phyloP scores from a whole-genome alignment of 2,113 vertebrate species.

The Larimichthys crocea region DNA sequence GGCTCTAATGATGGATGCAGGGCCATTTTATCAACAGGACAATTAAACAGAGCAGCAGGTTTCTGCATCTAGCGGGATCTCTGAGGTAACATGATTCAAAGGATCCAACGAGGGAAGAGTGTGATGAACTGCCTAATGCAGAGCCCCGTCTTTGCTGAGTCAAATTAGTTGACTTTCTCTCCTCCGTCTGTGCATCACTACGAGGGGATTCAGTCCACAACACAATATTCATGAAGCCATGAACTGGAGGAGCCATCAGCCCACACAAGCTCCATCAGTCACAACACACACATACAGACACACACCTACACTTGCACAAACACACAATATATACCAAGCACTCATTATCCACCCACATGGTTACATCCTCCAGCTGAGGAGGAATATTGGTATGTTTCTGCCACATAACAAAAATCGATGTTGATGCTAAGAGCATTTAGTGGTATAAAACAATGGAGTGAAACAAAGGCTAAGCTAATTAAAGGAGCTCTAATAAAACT shows the following conservation, averaged over 20 bases:
- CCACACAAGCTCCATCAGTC: conserved; percentile 69
- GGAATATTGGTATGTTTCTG: conserved; percentile 64
- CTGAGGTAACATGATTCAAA: conserved; percentile 62
- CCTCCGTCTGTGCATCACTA: conserved; percentile 29
- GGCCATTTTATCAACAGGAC: conserved; percentile 42
- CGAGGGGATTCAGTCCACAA: conserved; percentile 63
- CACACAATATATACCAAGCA: conserved; percentile 61
- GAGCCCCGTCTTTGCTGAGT: conserved; percentile 56
- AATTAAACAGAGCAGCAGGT: conserved; percentile 60
- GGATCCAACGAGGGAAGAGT: conserved; percentile 47
- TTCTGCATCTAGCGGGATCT: conserved; percentile 31
- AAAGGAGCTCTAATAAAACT: conserved; percentile 54
- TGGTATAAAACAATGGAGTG: conserved; percentile 60
- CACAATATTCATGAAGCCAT: conserved; percentile 76
- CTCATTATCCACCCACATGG: conserved; percentile 76
- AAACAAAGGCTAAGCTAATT: conserved; percentile 68
- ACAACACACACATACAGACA: conserved; percentile 60
- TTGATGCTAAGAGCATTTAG: conserved; percentile 51
- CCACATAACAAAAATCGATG: conserved; percentile 71
- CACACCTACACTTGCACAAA: conserved; percentile 60
- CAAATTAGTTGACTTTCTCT: conserved; percentile 62
- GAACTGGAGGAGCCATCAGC: conserved; percentile 69
- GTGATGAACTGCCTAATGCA: conserved; percentile 53
- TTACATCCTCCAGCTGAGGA: conserved; percentile 67
- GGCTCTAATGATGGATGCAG: conserved; percentile 11